phyloP scores from a whole-genome alignment of 2,113 vertebrate genomes.

The Arenaria interpres region DNA sequence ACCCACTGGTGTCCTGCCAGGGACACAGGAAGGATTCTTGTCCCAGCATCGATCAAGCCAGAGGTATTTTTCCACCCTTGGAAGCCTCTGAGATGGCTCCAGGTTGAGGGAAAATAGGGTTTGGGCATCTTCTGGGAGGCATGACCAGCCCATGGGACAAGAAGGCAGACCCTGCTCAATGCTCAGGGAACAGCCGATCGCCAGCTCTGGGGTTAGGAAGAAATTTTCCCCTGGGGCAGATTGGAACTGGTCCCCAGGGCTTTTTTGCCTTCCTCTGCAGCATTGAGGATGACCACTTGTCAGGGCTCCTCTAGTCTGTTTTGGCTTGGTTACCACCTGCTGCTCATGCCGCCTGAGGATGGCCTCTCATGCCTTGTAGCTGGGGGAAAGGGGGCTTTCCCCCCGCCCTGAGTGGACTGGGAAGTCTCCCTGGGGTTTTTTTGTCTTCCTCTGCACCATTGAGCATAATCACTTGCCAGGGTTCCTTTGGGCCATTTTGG shows the following conservation, averaged over 20 bases:
- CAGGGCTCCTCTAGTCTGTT: neutral
- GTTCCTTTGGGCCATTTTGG: too few relatives aligned
- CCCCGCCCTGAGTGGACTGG: too few relatives aligned
- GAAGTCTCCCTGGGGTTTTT: too few relatives aligned
- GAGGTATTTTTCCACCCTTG: neutral
- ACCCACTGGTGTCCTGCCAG: neutral
- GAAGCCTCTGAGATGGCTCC: neutral
- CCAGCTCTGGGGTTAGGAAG: neutral
- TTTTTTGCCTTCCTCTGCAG: neutral
- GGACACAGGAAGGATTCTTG: neutral
- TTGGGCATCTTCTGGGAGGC: neutral
- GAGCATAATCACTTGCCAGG: too few relatives aligned
- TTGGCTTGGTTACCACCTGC: neutral
- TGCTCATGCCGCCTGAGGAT: rapidly evolving
- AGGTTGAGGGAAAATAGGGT: neutral
- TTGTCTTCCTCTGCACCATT: too few relatives aligned
- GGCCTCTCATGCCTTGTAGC: too few relatives aligned
- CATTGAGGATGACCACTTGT: rapidly evolving
- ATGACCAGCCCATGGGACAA: neutral
- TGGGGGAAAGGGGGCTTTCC: too few relatives aligned
- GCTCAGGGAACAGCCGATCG: rapidly evolving
- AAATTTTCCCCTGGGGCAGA: neutral
- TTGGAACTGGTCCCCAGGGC: too few relatives aligned
- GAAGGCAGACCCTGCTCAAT: neutral
- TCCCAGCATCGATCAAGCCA: rapidly evolving